Conservation (phyloP, 2,888 invertebrate species). For the Leucophenga montana region DNA sequence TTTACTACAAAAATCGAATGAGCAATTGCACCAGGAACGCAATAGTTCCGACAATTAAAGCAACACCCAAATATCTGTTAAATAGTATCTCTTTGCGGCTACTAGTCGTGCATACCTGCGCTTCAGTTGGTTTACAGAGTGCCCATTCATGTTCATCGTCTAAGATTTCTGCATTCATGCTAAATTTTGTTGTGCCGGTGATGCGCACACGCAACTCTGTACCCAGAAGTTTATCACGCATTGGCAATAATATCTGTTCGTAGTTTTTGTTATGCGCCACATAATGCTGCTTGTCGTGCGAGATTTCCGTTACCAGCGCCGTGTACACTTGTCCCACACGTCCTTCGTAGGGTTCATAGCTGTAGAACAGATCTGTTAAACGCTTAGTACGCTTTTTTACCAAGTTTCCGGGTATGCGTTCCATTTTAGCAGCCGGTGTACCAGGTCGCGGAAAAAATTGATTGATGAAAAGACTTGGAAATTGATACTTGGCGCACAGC, state of each 20-base stretch:
- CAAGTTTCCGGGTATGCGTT: constrained; percentile 85
- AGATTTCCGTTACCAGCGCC: constrained; percentile 93
- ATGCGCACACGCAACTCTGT: constrained; percentile 87
- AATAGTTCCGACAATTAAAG: constrained; percentile 69
- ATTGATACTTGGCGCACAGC: constrained; percentile 88
- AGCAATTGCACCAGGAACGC: constrained; percentile 64
- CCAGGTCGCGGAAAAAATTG: constrained; percentile 98
- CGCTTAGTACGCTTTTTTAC: constrained; percentile 92
- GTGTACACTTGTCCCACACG: constrained; percentile 77
- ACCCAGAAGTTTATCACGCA: constrained; percentile 84
- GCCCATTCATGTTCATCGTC: constrained; percentile 76
- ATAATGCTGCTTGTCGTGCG: constrained; percentile 90
- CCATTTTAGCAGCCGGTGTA: constrained; percentile 94
- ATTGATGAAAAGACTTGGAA: constrained; percentile 96
- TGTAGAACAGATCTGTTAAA: constrained; percentile 90
- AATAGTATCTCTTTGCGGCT: not conserved
- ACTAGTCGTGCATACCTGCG: not conserved
- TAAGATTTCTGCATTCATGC: constrained; percentile 82
- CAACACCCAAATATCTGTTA: constrained; percentile 59
- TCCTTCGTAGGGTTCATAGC: constrained; percentile 88
- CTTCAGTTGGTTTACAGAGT: constrained; percentile 60
- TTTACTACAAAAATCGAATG: constrained; percentile 43
- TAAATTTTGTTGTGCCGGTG: constrained; percentile 80
- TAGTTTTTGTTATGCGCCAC: constrained; percentile 97
- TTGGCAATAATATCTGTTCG: constrained; percentile 92